These are phyloP conservation scores for Rhadinocentrus ornatus DNA, from an alignment of 2,797 vertebrate species.

Conservation along the genomic window DNA sequence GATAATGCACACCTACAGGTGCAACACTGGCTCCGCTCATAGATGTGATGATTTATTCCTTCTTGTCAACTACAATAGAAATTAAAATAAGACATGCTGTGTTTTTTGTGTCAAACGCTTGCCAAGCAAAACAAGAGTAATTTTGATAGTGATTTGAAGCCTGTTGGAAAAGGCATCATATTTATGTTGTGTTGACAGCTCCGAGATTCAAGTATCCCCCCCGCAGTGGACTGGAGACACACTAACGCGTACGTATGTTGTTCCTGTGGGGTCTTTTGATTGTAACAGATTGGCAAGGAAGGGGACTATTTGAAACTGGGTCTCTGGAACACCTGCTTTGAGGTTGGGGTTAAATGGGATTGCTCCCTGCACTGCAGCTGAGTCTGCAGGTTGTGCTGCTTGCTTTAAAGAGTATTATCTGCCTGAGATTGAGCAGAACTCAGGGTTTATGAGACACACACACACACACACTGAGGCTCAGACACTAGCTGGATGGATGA, in stretches of 20 bases:
- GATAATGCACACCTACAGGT: conserved; percentile 76
- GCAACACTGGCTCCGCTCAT: conserved; percentile 58
- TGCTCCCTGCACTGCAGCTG: conserved; percentile 79
- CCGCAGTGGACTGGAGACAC: conserved; percentile 17
- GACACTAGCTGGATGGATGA: conserved; percentile 56
- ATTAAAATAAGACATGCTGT: conserved; percentile 66
- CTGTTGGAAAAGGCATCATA: conserved; percentile 26
- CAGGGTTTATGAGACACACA: conserved; percentile 62
- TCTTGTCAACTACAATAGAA: conserved; percentile 64
- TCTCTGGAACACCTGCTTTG: conserved; percentile 76
- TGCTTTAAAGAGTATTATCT: conserved; percentile 81
- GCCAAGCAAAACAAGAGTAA: conserved; percentile 58
- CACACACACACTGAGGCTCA: conserved; percentile 42
- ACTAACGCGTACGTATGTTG: conserved; percentile 52
- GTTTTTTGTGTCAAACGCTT: conserved; percentile 61
- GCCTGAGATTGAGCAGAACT: conserved; percentile 74
- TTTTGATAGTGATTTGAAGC: conserved; percentile 64
- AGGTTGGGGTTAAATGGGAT: conserved; percentile 84
- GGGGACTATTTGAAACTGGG: conserved; percentile 66
- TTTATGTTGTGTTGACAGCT: conserved; percentile 45
- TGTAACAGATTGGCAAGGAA: conserved; percentile 68
- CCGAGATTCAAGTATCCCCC: conserved; percentile 8
- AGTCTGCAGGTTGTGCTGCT: conserved; percentile 81
- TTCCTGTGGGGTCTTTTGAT: conserved; percentile 62
- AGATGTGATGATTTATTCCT: conserved; percentile 75